phyloP scores from a whole-genome alignment of 2,888 invertebrate genomes.

The Habroteleia sp. region DNA sequence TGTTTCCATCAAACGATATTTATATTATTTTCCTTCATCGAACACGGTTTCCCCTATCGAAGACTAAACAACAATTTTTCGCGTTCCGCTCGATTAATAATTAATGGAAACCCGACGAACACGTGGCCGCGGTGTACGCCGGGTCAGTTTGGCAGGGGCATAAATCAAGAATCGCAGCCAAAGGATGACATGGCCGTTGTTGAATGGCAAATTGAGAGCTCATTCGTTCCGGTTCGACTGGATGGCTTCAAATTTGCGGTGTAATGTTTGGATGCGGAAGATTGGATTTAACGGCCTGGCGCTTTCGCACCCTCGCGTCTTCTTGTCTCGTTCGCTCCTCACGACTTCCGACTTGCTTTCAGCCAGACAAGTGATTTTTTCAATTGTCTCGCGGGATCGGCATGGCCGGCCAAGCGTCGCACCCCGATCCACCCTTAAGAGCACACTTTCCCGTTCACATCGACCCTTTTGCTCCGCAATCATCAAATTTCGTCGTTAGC shows the following conservation, averaged over 20 bases:
- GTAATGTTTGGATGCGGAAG: constrained; percentile 72
- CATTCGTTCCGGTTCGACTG: constrained; percentile 57
- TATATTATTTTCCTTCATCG: no score
- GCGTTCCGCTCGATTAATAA: constrained; percentile 44
- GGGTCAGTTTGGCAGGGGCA: constrained; percentile 31
- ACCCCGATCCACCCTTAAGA: constrained; percentile 69
- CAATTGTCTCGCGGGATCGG: constrained; percentile 78
- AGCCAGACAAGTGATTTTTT: constrained; percentile 80
- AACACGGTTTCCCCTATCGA: neutral
- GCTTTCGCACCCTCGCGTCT: constrained; percentile 62
- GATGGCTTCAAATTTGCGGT: constrained; percentile 54
- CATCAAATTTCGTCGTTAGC: constrained; percentile 72
- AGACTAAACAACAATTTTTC: constrained; percentile 29
- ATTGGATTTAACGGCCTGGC: constrained; percentile 74
- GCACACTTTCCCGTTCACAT: constrained; percentile 67
- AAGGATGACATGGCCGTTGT: constrained; percentile 54
- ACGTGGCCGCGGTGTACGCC: constrained; percentile 14
- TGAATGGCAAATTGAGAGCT: constrained; percentile 59
- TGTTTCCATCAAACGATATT: no score
- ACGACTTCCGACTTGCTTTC: constrained; percentile 67
- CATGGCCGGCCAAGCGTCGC: constrained; percentile 78
- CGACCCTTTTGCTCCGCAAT: constrained; percentile 66
- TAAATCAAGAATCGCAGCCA: constrained; percentile 50
- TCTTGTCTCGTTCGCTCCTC: constrained; percentile 59
- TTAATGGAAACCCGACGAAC: constrained; percentile 12